Evolutionary conservation across 2,797 vertebrate genomes (phyloP).

Genomic region (Lophotriccus pileatus): DNA sequence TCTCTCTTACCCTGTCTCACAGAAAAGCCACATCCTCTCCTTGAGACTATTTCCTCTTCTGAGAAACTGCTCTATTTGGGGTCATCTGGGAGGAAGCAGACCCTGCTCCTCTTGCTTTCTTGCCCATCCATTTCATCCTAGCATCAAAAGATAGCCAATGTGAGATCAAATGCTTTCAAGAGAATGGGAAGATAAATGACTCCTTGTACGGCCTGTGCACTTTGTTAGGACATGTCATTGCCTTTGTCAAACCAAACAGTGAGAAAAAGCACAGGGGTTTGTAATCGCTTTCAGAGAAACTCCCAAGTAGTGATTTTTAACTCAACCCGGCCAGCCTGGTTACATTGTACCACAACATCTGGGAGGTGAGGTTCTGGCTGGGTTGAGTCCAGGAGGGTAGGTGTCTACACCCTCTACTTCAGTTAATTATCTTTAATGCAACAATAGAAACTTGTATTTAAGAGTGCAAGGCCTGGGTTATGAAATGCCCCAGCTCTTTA

Average conservation of each 20-base stretch:
- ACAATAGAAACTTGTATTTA: neutral
- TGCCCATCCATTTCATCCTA: neutral
- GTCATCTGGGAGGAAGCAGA: neutral
- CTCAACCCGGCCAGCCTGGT: neutral
- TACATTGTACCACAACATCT: neutral
- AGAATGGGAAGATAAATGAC: neutral
- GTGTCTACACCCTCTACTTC: neutral
- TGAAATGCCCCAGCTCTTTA: neutral
- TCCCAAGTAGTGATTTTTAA: neutral
- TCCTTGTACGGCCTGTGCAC: neutral
- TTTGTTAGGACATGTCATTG: neutral
- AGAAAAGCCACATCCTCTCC: neutral
- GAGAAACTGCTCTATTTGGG: neutral
- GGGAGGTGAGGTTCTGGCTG: neutral
- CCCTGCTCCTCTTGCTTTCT: neutral
- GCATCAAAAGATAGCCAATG: neutral
- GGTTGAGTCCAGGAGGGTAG: neutral
- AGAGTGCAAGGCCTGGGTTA: neutral
- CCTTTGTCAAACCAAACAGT: neutral
- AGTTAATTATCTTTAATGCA: neutral
- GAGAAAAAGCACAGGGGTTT: neutral
- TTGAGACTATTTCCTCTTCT: neutral
- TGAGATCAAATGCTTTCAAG: neutral
- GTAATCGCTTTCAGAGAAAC: neutral
- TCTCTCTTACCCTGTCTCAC: neutral